These are phyloP conservation scores for Macropis europaea DNA, from an alignment of 2,888 invertebrate genomes.

Conservation along the genomic window DNA sequence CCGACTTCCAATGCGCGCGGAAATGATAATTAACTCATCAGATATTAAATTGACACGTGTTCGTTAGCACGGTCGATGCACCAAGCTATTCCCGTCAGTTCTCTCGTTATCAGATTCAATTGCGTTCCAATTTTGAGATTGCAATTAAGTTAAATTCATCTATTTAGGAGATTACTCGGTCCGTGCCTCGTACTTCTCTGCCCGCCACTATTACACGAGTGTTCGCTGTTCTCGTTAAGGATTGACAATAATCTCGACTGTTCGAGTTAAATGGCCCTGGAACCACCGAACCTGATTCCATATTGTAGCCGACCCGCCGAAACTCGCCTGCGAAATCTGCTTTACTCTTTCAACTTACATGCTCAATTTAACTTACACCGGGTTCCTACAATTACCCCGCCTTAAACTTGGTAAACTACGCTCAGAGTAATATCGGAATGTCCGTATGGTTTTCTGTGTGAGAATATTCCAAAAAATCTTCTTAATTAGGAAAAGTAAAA, in stretches of 20 bases:
- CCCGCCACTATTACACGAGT: not conserved
- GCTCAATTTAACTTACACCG: conserved; percentile 20
- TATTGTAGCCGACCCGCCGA: not conserved
- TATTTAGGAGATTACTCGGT: conserved; percentile 9
- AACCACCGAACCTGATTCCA: not conserved
- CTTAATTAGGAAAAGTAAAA: not conserved
- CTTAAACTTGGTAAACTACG: not conserved
- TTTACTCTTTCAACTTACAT: not conserved
- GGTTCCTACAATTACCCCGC: not conserved
- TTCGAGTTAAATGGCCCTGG: not conserved
- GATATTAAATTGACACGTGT: too few species aligned
- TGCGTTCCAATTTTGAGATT: not conserved
- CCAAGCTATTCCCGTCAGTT: not conserved
- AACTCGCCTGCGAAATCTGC: not conserved
- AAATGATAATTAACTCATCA: too few species aligned
- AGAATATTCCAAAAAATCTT: not conserved
- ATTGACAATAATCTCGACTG: not conserved
- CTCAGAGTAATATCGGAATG: not conserved
- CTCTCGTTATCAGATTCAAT: not conserved
- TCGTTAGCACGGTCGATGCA: not conserved
- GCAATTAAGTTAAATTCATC: not conserved
- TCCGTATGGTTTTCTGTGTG: not conserved
- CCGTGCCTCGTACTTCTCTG: not conserved
- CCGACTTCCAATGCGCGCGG: too few species aligned
- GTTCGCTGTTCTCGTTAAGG: not conserved